Evolutionary conservation across 1,140 invertebrate genomes (phyloP).

Genomic region (Rhyacophila brunnea): DNA sequence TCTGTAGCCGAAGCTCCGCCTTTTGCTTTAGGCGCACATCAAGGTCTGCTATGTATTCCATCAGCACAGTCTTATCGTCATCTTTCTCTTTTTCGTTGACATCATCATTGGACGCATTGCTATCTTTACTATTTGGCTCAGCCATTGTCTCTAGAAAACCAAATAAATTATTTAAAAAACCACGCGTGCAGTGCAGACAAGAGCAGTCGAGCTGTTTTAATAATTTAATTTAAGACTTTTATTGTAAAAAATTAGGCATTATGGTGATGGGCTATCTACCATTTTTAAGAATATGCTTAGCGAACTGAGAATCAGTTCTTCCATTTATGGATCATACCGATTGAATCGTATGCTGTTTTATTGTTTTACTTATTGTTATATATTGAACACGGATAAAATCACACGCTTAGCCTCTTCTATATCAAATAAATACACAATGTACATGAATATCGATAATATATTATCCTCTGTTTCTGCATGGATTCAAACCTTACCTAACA

Average conservation of each 20-base stretch:
- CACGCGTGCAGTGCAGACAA: not conserved
- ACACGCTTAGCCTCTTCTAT: no score
- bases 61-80: constrained; percentile 6
- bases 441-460: no score
- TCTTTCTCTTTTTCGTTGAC: constrained; percentile 1
- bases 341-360: no score
- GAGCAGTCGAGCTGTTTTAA: not conserved
- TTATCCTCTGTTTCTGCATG: no score
- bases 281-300: no score
- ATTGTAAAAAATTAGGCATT: not conserved
- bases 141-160: constrained; percentile 4
- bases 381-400: no score
- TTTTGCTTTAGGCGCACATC: constrained; percentile 60
- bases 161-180: constrained; percentile 4
- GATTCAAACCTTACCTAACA: no score
- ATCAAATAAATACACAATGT: no score
- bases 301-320: no score
- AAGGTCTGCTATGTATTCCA: constrained; percentile 53
- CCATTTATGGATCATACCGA: no score
- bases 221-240: not conserved
- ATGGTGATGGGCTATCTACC: not conserved
- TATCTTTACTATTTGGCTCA: not conserved
- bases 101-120: not conserved
- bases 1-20: constrained; percentile 66
- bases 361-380: no score